Conservation (phyloP, 2,888 invertebrate genomes). For the Orgyia antiqua region DNA sequence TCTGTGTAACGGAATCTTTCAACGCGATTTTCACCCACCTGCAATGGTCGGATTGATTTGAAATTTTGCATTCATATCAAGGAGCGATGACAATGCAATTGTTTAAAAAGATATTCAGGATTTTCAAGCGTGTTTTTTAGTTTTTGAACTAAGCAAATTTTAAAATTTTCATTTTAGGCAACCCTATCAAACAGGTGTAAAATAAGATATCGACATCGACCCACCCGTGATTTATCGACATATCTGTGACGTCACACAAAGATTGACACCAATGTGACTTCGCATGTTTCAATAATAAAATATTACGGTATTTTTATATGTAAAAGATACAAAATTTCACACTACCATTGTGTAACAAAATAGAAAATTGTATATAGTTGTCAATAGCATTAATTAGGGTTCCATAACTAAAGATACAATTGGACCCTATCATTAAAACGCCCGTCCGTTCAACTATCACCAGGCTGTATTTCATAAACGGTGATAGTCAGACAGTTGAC, state of each 20-base stretch:
- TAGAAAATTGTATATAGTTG: slow-evolving; percentile 10
- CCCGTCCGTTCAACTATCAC: too few relatives aligned
- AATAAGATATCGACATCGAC: slow-evolving; percentile 25
- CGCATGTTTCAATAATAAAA: slow-evolving; percentile 18
- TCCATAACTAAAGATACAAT: too few relatives aligned
- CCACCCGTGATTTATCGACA: slow-evolving; percentile 31
- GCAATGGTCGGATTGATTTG: too few relatives aligned
- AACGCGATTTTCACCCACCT: too few relatives aligned
- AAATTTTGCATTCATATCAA: neutral
- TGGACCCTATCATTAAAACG: too few relatives aligned
- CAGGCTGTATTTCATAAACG: too few relatives aligned
- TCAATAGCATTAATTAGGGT: slow-evolving; percentile 4
- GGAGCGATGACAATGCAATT: neutral
- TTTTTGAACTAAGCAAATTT: too few relatives aligned
- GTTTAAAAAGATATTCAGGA: too few relatives aligned
- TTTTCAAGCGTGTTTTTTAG: too few relatives aligned
- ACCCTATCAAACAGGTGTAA: slow-evolving; percentile 22
- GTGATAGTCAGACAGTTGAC: too few relatives aligned
- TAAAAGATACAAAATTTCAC: slow-evolving; percentile 20
- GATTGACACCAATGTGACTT: slow-evolving; percentile 23
- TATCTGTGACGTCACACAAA: slow-evolving; percentile 20
- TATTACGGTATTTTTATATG: slow-evolving; percentile 22
- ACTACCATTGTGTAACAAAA: slow-evolving; percentile 13
- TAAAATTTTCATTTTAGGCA: slow-evolving; percentile 7
- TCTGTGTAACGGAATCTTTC: too few relatives aligned